Conservation (phyloP, 2,113 vertebrate genomes). For the Solea senegalensis region DNA sequence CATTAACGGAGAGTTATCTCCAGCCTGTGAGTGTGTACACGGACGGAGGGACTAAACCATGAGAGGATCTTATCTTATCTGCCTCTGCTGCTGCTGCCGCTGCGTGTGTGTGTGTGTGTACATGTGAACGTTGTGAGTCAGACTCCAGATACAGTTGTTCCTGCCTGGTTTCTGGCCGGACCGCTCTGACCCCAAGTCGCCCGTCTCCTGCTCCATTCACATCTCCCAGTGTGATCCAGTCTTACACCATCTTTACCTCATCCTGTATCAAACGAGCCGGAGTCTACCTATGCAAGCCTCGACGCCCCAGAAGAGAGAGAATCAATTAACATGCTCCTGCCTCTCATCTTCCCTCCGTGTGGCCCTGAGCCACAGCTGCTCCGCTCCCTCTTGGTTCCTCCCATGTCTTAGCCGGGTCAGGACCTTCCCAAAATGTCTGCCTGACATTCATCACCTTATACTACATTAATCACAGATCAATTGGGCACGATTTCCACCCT, state of each 20-base stretch:
- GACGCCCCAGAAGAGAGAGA: conserved; percentile 53
- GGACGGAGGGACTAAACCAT: conserved; percentile 47
- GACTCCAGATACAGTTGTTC: conserved; percentile 47
- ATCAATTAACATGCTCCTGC: conserved; percentile 62
- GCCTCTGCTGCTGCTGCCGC: not conserved
- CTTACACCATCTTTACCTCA: conserved; percentile 53
- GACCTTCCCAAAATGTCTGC: conserved; percentile 16
- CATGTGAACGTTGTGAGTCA: conserved; percentile 37
- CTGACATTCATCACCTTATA: conserved; percentile 29
- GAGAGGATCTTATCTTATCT: conserved; percentile 55
- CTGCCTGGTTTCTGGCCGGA: conserved; percentile 30
- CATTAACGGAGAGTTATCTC: conserved; percentile 47
- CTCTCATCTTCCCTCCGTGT: conserved; percentile 48
- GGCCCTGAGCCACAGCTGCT: conserved; percentile 36
- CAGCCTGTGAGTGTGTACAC: conserved; percentile 18
- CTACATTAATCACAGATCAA: conserved; percentile 36
- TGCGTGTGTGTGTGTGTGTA: conserved; percentile 8
- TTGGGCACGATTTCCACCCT: conserved; percentile 18
- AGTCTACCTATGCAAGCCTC: conserved; percentile 50
- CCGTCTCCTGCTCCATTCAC: conserved; percentile 60
- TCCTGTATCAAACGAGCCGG: conserved; percentile 53
- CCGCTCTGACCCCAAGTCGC: conserved; percentile 42
- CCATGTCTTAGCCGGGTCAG: conserved; percentile 16
- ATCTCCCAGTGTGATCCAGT: conserved; percentile 54
- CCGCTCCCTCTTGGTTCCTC: conserved; percentile 10